Evolutionary conservation across 2,797 vertebrate genomes (phyloP).

Genomic region (Anguilla megastoma): DNA sequence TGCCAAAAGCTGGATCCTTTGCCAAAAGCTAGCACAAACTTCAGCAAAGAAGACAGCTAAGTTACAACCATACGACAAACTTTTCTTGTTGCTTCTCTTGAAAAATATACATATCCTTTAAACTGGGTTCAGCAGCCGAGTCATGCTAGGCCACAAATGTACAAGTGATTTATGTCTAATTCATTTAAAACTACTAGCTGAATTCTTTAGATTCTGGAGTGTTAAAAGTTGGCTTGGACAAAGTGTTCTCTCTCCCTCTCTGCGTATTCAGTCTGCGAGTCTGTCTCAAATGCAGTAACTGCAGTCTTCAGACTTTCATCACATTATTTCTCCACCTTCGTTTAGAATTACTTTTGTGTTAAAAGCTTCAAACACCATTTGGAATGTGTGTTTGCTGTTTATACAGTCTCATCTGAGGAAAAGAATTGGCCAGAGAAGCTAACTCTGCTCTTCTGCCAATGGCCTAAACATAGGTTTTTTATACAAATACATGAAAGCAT

Average conservation of each 20-base stretch:
- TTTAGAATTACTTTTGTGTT: not conserved
- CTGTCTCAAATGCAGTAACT: not conserved
- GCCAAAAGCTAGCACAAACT: constrained; percentile 1
- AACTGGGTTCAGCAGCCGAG: not conserved
- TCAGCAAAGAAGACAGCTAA: not conserved
- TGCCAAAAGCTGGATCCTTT: not conserved
- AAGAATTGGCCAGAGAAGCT: not conserved
- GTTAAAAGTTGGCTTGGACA: constrained; percentile 11
- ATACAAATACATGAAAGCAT: not conserved
- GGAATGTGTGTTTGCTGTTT: not conserved
- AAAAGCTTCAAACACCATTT: not conserved
- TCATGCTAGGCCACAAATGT: constrained; percentile 6
- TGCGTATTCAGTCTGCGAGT: not conserved
- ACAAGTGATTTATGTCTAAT: constrained; percentile 1
- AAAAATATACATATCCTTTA: constrained; percentile 13
- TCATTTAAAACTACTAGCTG: constrained; percentile 20
- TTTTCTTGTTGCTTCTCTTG: constrained; percentile 5
- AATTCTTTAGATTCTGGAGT: constrained; percentile 4
- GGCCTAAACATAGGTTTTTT: not conserved
- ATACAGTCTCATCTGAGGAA: not conserved
- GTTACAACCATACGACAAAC: not conserved
- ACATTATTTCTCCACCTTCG: not conserved
- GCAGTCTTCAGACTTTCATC: not conserved
- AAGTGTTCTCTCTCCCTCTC: constrained; percentile 20
- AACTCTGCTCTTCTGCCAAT: not conserved